Base-by-base conservation (phyloP, 2,888 invertebrate genomes). In the Cosmia pyralina region DNA sequence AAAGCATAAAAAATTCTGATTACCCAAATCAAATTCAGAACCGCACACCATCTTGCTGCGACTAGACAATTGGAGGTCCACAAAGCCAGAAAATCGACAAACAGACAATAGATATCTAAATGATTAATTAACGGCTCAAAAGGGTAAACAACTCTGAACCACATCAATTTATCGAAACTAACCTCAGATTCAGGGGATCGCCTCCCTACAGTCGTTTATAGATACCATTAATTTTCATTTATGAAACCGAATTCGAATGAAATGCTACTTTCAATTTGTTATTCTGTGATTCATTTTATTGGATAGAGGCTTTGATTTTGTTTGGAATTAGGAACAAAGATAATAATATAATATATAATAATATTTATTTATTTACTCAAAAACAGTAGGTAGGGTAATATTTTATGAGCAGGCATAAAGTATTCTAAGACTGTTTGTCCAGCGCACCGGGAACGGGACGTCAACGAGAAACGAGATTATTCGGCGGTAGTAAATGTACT, bases 171-270 rank as follows among this genome's bases (percentile, higher is more conserved):
- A 81, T 81, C 41, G 64, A 15, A 50, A 71, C 73, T 73, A 58
- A 58, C 71, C 73, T 48, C 28, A 60, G 68, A 72, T 74, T 68
- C 60, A 70, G 74, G 67, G 75, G 79, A 72, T 78, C 22, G 60
- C 55, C 60, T 65, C 65, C 34, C 50, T 22, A 63, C 46, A 22
- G 59, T 82, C 72, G 76, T 85, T 84, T 85, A 81, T 77, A 64
- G 78, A 19, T 7, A 62, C 52, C 58, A 78, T 83, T 75, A 73
- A 83, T 81, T 78, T 84, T 38, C 75, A 68, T 77, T 78, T 66
- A 73, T 75, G 65, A 65, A 76, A 65, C 63, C 34, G 48, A 79
- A 70, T 55, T 46, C 52, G 57, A 74, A 64, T 80, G 53, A 70
- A 65, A 53, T 58, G 55, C 7, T 55, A 63, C 44, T 68, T 79